Evolutionary conservation across 1,140 invertebrate genomes (phyloP), one percentile per base, ranked within the genome.

Genomic region (Arctopsyche grandis): DNA sequence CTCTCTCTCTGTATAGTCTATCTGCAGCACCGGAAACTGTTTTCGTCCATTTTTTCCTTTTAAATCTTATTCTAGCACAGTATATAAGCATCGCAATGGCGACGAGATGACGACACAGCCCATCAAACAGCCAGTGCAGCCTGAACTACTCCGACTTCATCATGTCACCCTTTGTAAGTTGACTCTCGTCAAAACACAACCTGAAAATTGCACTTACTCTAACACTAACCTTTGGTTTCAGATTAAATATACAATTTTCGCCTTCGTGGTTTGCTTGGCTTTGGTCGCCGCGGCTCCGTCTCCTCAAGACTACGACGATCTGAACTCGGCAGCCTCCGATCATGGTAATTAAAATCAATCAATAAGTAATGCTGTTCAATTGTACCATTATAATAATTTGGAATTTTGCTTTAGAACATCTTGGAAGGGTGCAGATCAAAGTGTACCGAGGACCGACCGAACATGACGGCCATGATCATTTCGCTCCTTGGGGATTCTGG

Each of bases 401-500:
- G n/a, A n/a, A n/a, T 21, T 52, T 43, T 22, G 78, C 29, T 74
- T 12, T 58, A 82, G 81, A 79, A 26, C 73, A 74, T 48, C 66
- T 86, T 0, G 90, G 90, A n/a, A 85, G 71, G 21, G 92, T 94
- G 0, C 92, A 92, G 86, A 93, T 93, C 70, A 93, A 93, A 85
- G 92, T 93, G 0, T 94, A 92, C 84, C 85, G 92, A 75, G 92
- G 92, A 1, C 91, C 92, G 0, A 90, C 88, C 0, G 88, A 91
- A 75, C 87, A 91, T 80, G 88, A 89, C 75, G 89, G 91, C 0
- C 90, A 91, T 75, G 85, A 90, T 75, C 81, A 85, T 76, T 91
- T 88, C 79, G 91, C 92, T 21, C 91, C 91, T 0, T 93, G 93
- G 91, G 93, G 93, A 12, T 93, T 91, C 83, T 93, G 92, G 92